These are phyloP conservation scores for Chondrosia reniformis DNA, from an alignment of 37 sponge, comb jelly and placozoan species.

Conservation along the genomic window DNA sequence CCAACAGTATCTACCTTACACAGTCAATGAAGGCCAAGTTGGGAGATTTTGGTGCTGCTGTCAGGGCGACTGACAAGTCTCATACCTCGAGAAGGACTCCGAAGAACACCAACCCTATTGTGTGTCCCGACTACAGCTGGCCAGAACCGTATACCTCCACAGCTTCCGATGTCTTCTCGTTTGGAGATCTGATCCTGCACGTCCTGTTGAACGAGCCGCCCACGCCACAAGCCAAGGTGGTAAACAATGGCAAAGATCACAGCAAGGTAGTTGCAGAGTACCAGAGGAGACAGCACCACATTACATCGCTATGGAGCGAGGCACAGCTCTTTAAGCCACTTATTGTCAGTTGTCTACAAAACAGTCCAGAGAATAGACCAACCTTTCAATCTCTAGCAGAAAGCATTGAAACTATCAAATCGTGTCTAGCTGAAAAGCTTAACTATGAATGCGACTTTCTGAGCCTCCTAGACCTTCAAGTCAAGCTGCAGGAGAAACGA, in stretches of 20 bases:
- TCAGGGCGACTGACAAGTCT: neutral
- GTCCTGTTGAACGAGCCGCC: slow-evolving; percentile 4
- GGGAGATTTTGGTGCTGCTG: slow-evolving; percentile 20
- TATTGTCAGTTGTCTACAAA: neutral
- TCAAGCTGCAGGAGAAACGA: neutral
- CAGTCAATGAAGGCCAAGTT: slow-evolving; percentile 21
- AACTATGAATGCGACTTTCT: neutral
- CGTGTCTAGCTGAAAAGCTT: neutral
- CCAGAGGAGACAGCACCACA: neutral
- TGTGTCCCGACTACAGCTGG: too few species aligned
- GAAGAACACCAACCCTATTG: neutral
- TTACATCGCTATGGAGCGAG: neutral
- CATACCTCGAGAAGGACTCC: neutral
- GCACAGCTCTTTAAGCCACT: slow-evolving; percentile 2
- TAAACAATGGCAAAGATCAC: neutral
- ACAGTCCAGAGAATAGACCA: neutral
- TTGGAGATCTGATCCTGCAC: slow-evolving; percentile 19
- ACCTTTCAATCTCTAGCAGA: neutral
- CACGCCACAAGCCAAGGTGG: neutral
- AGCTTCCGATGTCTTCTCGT: neutral
- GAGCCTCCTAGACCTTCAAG: neutral
- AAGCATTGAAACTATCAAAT: neutral
- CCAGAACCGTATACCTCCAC: slow-evolving; percentile 3
- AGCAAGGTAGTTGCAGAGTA: neutral
- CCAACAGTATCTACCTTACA: slow-evolving; percentile 25